These are phyloP conservation scores for Mormyrus iriodes DNA, from an alignment of 2,113 vertebrate species.

Conservation along the genomic window DNA sequence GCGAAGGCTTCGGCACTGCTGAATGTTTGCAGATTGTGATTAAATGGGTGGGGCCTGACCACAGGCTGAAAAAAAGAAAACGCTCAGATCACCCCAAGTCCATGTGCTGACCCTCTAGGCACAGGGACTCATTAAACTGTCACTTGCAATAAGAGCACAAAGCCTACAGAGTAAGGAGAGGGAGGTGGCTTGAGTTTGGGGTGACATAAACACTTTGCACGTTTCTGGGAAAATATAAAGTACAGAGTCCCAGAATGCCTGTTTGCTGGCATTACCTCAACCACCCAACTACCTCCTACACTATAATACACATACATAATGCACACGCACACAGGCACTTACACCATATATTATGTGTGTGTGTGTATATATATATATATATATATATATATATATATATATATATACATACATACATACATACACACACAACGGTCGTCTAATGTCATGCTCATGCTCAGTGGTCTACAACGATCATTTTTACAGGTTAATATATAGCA, in stretches of 20 bases:
- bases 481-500: not conserved
- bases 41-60: constrained; percentile 8
- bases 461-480: not conserved
- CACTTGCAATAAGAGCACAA: constrained; percentile 17
- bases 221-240: constrained; percentile 6
- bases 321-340: not conserved
- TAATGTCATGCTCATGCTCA: not conserved
- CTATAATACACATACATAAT: not conserved
- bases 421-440: not conserved
- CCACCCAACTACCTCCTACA: not conserved
- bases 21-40: not conserved
- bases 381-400: not conserved
- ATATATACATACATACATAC: not conserved
- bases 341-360: no score
- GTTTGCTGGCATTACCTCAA: not conserved
- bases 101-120: not conserved
- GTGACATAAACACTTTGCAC: not conserved
- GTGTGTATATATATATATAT: not conserved
- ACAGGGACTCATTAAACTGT: constrained; percentile 7
- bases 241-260: not conserved
- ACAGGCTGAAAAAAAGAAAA: not conserved
- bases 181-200: not conserved
- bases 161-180: not conserved
- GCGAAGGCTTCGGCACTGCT: not conserved
- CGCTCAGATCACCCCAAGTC: not conserved